Evolutionary conservation across 2,113 vertebrate genomes (phyloP).

Genomic region (Cyanistes caeruleus): DNA sequence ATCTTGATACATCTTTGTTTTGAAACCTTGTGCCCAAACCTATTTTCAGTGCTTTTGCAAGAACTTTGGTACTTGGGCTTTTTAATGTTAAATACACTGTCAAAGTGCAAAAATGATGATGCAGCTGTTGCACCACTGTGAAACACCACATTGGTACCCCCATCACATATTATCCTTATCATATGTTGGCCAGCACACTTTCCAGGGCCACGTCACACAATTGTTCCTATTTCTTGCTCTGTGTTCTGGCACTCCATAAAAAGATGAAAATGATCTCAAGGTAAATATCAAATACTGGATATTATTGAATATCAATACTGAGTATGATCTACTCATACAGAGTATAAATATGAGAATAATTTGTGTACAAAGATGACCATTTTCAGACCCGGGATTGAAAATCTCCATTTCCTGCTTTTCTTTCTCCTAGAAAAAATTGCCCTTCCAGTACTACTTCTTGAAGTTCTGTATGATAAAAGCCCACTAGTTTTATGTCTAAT

Average conservation of each 20-base stretch:
- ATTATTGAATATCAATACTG: not conserved
- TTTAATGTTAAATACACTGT: not conserved
- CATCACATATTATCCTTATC: not conserved
- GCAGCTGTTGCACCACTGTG: not conserved
- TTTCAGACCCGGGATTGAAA: not conserved
- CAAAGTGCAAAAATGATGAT: not conserved
- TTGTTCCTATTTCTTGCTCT: not conserved
- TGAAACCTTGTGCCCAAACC: not conserved
- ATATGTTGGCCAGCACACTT: not conserved
- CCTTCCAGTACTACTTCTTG: not conserved
- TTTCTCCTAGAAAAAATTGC: not conserved
- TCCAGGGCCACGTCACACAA: not conserved
- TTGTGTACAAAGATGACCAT: not conserved
- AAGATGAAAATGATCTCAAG: not conserved
- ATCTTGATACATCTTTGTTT: not conserved
- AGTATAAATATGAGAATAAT: not conserved
- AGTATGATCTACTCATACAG: accelerated
- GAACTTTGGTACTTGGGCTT: not conserved
- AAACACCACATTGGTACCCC: not conserved
- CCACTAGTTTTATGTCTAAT: not conserved
- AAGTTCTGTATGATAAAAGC: not conserved
- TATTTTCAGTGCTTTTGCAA: not conserved
- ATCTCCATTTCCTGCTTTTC: not conserved
- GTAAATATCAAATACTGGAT: not conserved
- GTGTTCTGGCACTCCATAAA: not conserved